Conservation (phyloP, 2,797 vertebrate species). For the Parambassis ranga region DNA sequence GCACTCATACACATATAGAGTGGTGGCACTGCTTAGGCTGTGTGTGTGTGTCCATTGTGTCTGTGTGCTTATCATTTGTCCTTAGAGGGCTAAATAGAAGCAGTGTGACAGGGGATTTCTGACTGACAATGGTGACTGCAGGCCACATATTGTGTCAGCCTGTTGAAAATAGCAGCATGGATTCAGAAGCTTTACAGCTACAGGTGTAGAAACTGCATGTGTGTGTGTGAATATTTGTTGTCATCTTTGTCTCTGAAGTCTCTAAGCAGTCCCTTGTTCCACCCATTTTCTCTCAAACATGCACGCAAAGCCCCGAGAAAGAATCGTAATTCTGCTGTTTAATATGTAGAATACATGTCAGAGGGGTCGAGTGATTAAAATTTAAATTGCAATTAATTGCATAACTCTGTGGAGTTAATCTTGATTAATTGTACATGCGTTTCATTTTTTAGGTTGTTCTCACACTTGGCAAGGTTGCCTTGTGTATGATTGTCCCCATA, state of each 20-base stretch:
- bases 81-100: constrained; percentile 26
- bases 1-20: constrained; percentile 1
- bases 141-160: constrained; percentile 13
- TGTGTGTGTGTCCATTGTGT: constrained; percentile 6
- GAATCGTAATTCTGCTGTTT: constrained; percentile 13
- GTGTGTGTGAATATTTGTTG: neutral
- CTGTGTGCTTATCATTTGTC: constrained; percentile 38
- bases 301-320: neutral
- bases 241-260: neutral
- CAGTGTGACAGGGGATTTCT: constrained; percentile 21
- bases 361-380: constrained; percentile 14
- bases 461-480: too few relatives aligned
- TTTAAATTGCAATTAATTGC: too few relatives aligned
- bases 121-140: constrained; percentile 25
- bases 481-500: too few relatives aligned
- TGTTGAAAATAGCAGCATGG: constrained; percentile 6
- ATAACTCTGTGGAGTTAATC: too few relatives aligned
- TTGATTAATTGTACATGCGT: too few relatives aligned
- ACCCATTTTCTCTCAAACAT: neutral
- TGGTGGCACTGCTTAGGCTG: neutral
- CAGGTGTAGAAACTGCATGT: neutral
- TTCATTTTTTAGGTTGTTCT: too few relatives aligned
- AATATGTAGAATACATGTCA: neutral
- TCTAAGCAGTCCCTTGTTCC: neutral
- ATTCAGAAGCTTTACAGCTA: constrained; percentile 3